Evolutionary conservation across 1,140 invertebrate genomes (phyloP).

Genomic region (Diachasmimorpha longicaudata): DNA sequence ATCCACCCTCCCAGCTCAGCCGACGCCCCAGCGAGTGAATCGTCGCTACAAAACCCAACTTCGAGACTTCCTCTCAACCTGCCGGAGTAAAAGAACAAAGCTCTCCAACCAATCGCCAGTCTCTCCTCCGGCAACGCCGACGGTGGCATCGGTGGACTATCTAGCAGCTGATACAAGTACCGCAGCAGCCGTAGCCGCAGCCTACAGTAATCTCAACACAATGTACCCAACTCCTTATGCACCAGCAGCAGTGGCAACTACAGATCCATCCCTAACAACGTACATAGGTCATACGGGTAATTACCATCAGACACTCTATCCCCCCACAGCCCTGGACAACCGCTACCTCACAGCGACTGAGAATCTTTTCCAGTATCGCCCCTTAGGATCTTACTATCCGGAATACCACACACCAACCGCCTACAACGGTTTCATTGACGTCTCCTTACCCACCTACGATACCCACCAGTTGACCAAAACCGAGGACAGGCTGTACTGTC

Average conservation of each 20-base stretch:
- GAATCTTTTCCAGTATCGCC: constrained; percentile 86
- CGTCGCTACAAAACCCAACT: constrained; percentile 91
- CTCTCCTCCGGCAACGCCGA: constrained; percentile 56
- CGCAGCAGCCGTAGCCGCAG: constrained; percentile 73
- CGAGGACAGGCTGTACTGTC: constrained; percentile 72
- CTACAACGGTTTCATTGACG: constrained; percentile 67
- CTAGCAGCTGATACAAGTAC: constrained; percentile 71
- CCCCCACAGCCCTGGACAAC: constrained; percentile 74
- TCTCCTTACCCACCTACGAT: constrained; percentile 63
- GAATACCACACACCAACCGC: constrained; percentile 73
- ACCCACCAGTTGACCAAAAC: constrained; percentile 62
- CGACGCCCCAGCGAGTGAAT: constrained; percentile 78
- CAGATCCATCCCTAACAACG: constrained; percentile 63
- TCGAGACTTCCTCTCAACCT: constrained; percentile 90
- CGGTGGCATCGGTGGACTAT: constrained; percentile 69
- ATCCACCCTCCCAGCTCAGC: constrained; percentile 59
- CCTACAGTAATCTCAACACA: constrained; percentile 83
- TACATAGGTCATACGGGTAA: constrained; percentile 79
- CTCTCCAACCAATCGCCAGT: constrained; percentile 63
- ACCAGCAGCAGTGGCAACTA: constrained; percentile 67
- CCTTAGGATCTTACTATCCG: constrained; percentile 76
- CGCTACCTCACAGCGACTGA: constrained; percentile 75
- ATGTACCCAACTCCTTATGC: constrained; percentile 77
- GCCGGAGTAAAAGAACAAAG: constrained; percentile 84
- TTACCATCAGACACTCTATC: constrained; percentile 75